Conservation (phyloP, 2,113 vertebrate species). For the Macrotis lagotis region DNA sequence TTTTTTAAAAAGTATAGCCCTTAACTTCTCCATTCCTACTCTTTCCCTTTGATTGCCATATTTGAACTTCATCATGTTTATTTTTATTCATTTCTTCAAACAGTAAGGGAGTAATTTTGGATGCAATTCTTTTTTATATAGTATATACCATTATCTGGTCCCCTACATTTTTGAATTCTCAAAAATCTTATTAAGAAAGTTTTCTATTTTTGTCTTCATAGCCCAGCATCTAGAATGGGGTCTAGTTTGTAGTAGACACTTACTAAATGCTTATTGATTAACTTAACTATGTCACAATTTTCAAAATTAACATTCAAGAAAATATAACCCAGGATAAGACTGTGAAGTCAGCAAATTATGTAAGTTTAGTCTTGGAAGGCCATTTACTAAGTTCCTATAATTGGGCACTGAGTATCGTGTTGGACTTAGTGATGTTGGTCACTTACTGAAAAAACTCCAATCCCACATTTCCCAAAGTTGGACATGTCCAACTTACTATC, state of each 20-base stretch:
- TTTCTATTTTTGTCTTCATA: not conserved
- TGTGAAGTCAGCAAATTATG: not conserved
- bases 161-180: not conserved
- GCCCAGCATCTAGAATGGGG: not conserved
- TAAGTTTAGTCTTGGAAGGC: not conserved
- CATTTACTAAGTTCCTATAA: not conserved
- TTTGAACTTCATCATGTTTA: not conserved
- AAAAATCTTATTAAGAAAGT: not conserved
- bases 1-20: not conserved
- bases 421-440: not conserved
- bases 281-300: not conserved
- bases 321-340: not conserved
- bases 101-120: not conserved
- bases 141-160: not conserved
- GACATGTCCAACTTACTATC: no score
- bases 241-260: not conserved
- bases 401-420: not conserved
- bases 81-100: slow-evolving; percentile 24
- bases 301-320: not conserved
- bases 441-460: not conserved
- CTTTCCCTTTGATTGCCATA: not conserved
- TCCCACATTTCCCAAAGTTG: no score
- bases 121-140: not conserved
- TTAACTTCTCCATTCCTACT: not conserved
- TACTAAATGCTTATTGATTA: not conserved